Evolutionary conservation across 1,140 invertebrate genomes (phyloP).

Genomic region (Papilio helenus): DNA sequence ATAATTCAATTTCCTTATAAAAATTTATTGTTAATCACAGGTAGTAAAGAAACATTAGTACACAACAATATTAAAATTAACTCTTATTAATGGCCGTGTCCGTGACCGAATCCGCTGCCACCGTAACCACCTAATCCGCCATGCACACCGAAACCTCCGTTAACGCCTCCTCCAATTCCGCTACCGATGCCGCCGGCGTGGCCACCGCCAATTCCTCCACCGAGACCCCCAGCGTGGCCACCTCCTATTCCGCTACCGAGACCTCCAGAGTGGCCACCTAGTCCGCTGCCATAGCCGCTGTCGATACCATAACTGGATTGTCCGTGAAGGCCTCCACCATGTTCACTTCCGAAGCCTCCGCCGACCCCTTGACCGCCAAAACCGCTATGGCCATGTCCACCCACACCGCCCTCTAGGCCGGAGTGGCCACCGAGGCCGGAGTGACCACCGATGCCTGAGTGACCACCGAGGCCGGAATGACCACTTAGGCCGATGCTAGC

Average conservation of each 20-base stretch:
- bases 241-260: constrained; percentile 42
- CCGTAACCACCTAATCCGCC: constrained; percentile 18
- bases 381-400: constrained; percentile 41
- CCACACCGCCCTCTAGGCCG: constrained; percentile 10
- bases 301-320: not conserved
- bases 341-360: constrained; percentile 38
- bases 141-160: constrained; percentile 27
- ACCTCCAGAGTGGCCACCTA: constrained; percentile 41
- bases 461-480: constrained; percentile 42
- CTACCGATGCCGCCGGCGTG: constrained; percentile 36
- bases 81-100: constrained; percentile 25
- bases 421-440: constrained; percentile 32
- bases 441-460: constrained; percentile 34
- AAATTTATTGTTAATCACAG: not conserved
- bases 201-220: constrained; percentile 32
- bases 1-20: not conserved
- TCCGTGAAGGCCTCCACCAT: constrained; percentile 24
- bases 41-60: constrained; percentile 1
- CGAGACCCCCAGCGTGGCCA: constrained; percentile 39
- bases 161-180: constrained; percentile 36
- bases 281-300: not conserved
- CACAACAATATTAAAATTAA: not conserved
- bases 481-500: not conserved
- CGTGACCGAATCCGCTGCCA: constrained; percentile 18
- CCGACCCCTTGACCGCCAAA: constrained; percentile 36